A percentile compares a stretch with the other conserved stretches of the same genome.
phyloP scores from a whole-genome alignment of 1,140 invertebrate species.

The Eurosta solidaginis region DNA sequence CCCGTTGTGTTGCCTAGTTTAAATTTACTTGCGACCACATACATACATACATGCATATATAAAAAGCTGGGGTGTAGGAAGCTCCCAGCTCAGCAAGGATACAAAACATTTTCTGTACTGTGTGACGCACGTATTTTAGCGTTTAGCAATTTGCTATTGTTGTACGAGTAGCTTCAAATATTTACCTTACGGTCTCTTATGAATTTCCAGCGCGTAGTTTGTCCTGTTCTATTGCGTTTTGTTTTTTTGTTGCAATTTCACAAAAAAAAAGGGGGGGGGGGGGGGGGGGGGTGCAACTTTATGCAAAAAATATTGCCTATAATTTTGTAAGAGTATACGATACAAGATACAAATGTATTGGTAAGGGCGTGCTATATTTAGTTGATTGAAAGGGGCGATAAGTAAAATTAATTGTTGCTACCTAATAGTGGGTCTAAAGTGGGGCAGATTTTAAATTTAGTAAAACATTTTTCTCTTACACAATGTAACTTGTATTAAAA shows the following conservation, averaged over 20 bases:
- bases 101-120: neutral
- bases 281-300: neutral
- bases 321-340: neutral
- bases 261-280: no score
- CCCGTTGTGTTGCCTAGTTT: neutral
- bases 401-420: neutral
- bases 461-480: no score
- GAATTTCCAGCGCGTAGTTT: neutral
- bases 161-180: neutral
- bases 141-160: neutral
- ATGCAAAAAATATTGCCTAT: neutral
- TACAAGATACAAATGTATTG: no score
- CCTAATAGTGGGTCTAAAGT: slow-evolving; percentile 14
- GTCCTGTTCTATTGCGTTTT: neutral
- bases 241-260: neutral
- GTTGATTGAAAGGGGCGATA: neutral
- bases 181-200: neutral
- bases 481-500: no score
- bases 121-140: neutral
- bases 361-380: no score
- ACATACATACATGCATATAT: neutral
- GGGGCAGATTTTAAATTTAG: neutral
- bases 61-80: no score
- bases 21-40: neutral
- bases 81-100: neutral